phyloP scores from a whole-genome alignment of 2,797 vertebrate species.

The Hippoglossus hippoglossus region DNA sequence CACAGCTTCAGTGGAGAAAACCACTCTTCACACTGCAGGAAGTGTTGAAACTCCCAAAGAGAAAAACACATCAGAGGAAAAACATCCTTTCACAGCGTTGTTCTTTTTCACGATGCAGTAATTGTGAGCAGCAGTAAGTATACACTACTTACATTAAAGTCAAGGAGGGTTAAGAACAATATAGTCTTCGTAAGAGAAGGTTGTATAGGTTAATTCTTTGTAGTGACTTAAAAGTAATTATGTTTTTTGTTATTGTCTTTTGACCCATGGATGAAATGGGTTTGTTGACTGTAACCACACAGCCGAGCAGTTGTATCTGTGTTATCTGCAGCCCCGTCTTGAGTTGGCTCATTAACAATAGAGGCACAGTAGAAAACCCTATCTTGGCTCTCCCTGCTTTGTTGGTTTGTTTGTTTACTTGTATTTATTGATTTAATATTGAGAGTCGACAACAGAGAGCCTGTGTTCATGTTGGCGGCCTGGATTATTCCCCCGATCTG shows the following conservation, averaged over 20 bases:
- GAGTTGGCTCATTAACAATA: conserved; percentile 64
- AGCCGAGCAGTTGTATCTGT: conserved; percentile 48
- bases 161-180: not conserved
- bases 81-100: not conserved
- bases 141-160: conserved; percentile 5
- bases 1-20: not conserved
- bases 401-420: conserved; percentile 67
- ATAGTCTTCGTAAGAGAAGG: not conserved
- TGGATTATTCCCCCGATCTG: conserved; percentile 61
- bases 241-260: conserved; percentile 12
- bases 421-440: conserved; percentile 67
- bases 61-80: not conserved
- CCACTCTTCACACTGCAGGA: not conserved
- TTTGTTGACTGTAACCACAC: conserved; percentile 49
- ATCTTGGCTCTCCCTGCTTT: conserved; percentile 49
- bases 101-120: not conserved
- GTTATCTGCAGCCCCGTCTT: conserved; percentile 52
- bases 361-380: conserved; percentile 59
- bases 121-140: not conserved
- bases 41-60: not conserved
- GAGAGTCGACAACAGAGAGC: conserved; percentile 45
- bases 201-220: not conserved
- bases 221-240: not conserved
- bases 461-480: conserved; percentile 31
- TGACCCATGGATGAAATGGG: conserved; percentile 28